Conservation (phyloP, 2,888 invertebrate genomes). For the Dasysyrphus tricinctus region DNA sequence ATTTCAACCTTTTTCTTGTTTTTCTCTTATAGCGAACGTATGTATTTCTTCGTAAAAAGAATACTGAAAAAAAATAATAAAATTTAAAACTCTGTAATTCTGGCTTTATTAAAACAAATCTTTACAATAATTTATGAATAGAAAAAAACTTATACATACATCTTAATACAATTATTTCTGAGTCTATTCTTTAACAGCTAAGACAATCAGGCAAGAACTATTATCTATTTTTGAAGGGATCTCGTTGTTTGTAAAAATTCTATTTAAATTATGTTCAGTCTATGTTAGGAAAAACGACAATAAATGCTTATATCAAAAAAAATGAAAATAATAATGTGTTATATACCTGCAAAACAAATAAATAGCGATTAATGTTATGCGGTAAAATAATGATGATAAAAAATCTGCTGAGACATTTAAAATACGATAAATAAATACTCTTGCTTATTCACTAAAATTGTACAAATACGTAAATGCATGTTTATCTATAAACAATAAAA, state of each 20-base stretch:
- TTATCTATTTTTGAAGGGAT: slow-evolving; percentile 21
- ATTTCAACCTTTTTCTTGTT: no score
- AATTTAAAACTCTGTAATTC: slow-evolving; percentile 46
- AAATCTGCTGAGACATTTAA: slow-evolving; percentile 51
- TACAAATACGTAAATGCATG: slow-evolving; percentile 51
- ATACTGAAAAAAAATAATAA: neutral
- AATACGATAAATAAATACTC: slow-evolving; percentile 70
- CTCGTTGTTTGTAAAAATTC: slow-evolving; percentile 58
- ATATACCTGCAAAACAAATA: slow-evolving; percentile 28
- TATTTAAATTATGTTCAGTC: slow-evolving; percentile 68
- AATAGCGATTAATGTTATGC: slow-evolving; percentile 42
- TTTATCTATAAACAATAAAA: slow-evolving; percentile 43
- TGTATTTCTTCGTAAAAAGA: no score
- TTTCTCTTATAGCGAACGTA: no score
- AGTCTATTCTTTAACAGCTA: slow-evolving; percentile 45
- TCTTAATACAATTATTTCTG: slow-evolving; percentile 48
- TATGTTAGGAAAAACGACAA: slow-evolving; percentile 61
- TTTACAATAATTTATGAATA: slow-evolving; percentile 54
- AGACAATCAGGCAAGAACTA: slow-evolving; percentile 62
- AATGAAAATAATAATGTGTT: slow-evolving; percentile 15
- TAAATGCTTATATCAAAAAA: slow-evolving; percentile 25
- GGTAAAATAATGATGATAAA: slow-evolving; percentile 34
- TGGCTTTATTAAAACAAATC: slow-evolving; percentile 64
- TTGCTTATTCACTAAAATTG: slow-evolving; percentile 64
- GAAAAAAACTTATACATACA: slow-evolving; percentile 51